Percentiles rank a stretch among this genome's conserved stretches.
These are phyloP conservation scores for Hypotaenidia okinawae DNA, from an alignment of 2,797 vertebrate species.

Conservation along the genomic window DNA sequence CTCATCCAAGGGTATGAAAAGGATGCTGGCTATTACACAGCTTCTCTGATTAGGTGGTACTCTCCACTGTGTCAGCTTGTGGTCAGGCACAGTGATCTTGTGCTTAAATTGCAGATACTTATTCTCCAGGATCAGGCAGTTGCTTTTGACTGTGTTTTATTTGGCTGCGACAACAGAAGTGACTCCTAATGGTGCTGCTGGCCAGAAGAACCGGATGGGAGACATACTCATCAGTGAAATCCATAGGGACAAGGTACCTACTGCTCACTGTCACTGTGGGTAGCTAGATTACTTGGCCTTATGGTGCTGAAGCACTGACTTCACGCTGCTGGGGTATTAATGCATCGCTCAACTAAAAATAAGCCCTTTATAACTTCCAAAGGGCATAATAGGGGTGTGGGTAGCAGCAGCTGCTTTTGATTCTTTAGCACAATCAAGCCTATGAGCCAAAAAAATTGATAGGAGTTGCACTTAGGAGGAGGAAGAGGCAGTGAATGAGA, in stretches of 20 bases:
- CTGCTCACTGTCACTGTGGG: not conserved
- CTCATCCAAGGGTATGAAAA: not conserved
- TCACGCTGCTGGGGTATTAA: not conserved
- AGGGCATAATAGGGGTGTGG: not conserved
- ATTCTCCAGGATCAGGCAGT: fast-evolving
- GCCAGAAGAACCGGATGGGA: not conserved
- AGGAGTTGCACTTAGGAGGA: not conserved
- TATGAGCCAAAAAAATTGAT: not conserved
- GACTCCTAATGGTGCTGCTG: not conserved
- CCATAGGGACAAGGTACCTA: not conserved
- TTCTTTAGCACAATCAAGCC: not conserved
- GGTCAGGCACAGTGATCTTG: not conserved
- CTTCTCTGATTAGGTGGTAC: not conserved
- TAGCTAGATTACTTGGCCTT: not conserved
- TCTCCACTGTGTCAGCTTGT: not conserved
- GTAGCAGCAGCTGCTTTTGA: constrained; percentile 24
- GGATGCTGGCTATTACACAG: not conserved
- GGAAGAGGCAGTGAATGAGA: not conserved
- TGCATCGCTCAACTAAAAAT: not conserved
- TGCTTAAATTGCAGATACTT: not conserved
- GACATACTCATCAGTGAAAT: not conserved
- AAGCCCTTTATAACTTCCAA: not conserved
- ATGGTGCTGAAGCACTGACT: not conserved
- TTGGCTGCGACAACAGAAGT: not conserved
- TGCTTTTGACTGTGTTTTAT: not conserved